Percentiles rank a stretch among this genome's conserved stretches.
Evolutionary conservation across 30 jellyfish, hydroid and myxozoan species (phyloP).

Genomic region (Cassiopea andromeda): DNA sequence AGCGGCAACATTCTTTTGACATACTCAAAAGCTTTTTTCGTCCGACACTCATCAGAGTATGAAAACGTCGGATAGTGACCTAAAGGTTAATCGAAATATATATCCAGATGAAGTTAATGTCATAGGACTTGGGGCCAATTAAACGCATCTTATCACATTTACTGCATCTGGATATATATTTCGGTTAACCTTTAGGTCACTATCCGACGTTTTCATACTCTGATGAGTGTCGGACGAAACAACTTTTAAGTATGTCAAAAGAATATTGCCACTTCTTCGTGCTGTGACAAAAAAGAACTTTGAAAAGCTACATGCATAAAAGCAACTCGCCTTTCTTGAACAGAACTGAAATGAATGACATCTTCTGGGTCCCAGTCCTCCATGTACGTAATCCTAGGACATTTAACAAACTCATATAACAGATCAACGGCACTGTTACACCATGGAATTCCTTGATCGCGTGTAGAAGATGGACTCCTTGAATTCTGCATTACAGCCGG

Average conservation of each 20-base stretch:
- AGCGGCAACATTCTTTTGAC: too few relatives aligned
- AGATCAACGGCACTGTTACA: slow-evolving; percentile 55
- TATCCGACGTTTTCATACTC: too few relatives aligned
- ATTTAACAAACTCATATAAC: slow-evolving; percentile 36
- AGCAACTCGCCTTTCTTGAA: slow-evolving; percentile 25
- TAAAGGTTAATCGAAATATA: too few relatives aligned
- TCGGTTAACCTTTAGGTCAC: too few relatives aligned
- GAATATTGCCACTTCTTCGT: not conserved
- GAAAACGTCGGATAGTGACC: too few relatives aligned
- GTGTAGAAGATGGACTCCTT: not conserved
- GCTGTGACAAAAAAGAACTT: not conserved
- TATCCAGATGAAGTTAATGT: too few relatives aligned
- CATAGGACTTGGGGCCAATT: too few relatives aligned
- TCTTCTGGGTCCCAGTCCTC: slow-evolving; percentile 61
- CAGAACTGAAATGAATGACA: not conserved
- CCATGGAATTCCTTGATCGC: slow-evolving; percentile 55
- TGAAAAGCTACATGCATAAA: not conserved
- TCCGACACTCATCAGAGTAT: too few relatives aligned
- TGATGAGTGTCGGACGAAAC: too few relatives aligned
- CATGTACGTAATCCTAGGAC: slow-evolving; percentile 28
- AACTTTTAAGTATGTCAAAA: not conserved
- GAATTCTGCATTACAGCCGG: slow-evolving; percentile 51
- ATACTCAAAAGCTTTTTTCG: too few relatives aligned
- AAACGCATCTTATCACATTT: too few relatives aligned
- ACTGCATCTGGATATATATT: too few relatives aligned